A percentile compares a stretch with the other conserved stretches of the same genome.
phyloP scores from a whole-genome alignment of 1,140 invertebrate species.

The Saccostrea glomerata region DNA sequence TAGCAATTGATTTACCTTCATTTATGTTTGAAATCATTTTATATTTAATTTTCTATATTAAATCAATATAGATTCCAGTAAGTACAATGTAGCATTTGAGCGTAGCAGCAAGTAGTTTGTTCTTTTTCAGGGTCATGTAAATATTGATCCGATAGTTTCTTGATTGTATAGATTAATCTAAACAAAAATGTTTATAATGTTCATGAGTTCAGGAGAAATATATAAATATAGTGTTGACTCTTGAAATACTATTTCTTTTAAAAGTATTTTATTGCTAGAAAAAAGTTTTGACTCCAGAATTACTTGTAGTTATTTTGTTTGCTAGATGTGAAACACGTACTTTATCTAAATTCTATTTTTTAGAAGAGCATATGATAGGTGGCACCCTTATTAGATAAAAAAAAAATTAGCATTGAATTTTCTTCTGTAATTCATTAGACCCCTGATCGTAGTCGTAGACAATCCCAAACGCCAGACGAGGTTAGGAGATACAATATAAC shows the following conservation, averaged over 20 bases:
- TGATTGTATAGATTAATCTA: too few relatives aligned
- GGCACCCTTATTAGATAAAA: neutral
- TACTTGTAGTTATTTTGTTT: too few relatives aligned
- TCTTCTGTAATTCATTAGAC: neutral
- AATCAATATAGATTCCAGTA: constrained; percentile 27
- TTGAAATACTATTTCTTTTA: too few relatives aligned
- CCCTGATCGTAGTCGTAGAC: neutral
- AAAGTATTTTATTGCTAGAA: too few relatives aligned
- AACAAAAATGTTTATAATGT: too few relatives aligned
- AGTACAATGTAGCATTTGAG: neutral
- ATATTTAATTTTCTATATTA: neutral
- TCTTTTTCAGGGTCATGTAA: neutral
- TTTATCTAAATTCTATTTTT: neutral
- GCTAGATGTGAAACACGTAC: neutral
- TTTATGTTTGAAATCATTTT: neutral
- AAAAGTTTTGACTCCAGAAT: too few relatives aligned
- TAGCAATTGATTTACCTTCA: too few relatives aligned
- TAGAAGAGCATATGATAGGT: neutral
- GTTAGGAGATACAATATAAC: neutral
- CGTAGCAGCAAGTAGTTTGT: neutral
- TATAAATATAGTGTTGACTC: too few relatives aligned
- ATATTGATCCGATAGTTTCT: too few relatives aligned
- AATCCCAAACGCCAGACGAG: neutral
- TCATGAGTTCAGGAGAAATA: too few relatives aligned
- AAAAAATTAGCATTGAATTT: too few relatives aligned